phyloP scores from a whole-genome alignment of 2,113 vertebrate species.

The Pelecanoides urinatrix region DNA sequence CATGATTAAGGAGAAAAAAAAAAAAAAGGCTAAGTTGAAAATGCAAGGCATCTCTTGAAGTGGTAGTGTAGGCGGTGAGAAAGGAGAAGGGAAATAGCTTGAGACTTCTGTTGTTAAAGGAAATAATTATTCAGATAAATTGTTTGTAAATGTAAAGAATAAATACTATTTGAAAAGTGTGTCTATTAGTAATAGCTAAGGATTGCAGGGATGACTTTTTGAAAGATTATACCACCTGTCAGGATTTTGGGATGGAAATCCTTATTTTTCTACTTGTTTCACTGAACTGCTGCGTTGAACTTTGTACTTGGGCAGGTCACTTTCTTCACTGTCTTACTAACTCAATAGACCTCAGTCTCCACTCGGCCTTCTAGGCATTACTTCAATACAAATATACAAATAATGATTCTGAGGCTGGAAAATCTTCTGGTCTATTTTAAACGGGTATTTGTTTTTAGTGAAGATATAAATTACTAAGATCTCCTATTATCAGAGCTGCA shows the following conservation, averaged over 20 bases:
- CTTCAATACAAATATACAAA: constrained; percentile 32
- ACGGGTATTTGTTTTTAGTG: not conserved
- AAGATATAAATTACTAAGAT: not conserved
- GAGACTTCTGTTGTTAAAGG: constrained; percentile 23
- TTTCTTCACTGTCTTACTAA: constrained; percentile 29
- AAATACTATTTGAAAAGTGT: not conserved
- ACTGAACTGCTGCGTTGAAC: not conserved
- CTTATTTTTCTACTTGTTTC: not conserved
- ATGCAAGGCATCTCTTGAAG: not conserved
- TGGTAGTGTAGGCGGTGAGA: constrained; percentile 27
- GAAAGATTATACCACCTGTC: not conserved
- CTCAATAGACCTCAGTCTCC: not conserved
- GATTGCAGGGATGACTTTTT: not conserved
- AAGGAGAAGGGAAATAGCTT: constrained; percentile 31
- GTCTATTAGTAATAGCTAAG: not conserved
- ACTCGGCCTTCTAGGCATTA: constrained; percentile 4
- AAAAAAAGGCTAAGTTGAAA: not conserved
- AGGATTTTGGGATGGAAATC: not conserved
- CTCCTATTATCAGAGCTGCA: not conserved
- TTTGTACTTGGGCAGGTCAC: not conserved
- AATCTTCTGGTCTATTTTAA: not conserved
- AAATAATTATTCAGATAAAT: constrained; percentile 31
- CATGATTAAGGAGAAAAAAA: constrained; percentile 20
- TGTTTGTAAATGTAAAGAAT: constrained; percentile 27
- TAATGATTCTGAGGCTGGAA: constrained; percentile 14